Base-by-base conservation (phyloP, 2,888 invertebrate species). In the Petrolisthes cinctipes region DNA sequence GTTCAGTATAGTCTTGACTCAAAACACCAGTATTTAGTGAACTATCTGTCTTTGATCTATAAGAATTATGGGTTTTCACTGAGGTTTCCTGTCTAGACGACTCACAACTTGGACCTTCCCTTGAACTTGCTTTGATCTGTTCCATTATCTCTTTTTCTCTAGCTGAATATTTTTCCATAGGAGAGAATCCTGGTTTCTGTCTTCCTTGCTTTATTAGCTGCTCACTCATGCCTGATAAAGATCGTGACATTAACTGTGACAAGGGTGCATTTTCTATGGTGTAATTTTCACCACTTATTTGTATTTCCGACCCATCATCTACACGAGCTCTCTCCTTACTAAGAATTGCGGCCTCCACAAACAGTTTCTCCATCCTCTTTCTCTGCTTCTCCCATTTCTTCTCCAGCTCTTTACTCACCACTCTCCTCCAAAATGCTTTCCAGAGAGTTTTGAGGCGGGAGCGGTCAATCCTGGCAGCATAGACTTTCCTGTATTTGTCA, bases 371-470 rank as follows among this genome's bases (percentile, higher is more conserved):
- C 5, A 83, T 37, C 9, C n/a, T 57, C 57, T 56, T 73, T 20
- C 83, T 76, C 53, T 76, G 53, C 14, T 76, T 76, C 17, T 66
- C 56, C 76, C 61, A 82, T 14, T 73, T 71, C 9, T 75, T 75
- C 14, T 82, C 54, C 7, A 86, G 86, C 57, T 82, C 37, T 14
- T 11, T 53, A 1, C 56, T 56, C 73, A 82, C 76, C 7, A 6
- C 11, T 11, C 81, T 56, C 61, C 73, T 56, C 86, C 86, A 86
- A 61, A 86, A 86, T 1, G 20, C 51, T n/a, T 9, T 14, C 86
- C 86, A 86, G 14, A 75, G 14, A 56, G n/a, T 76, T 17, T 82
- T 37, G 54, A 61, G 23, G 5, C 82, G 75, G 9, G 80, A 20
- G 4, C 5, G 51, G 61, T 82, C 66, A n/a, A 82, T 57, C 37